Evolutionary conservation across 2,113 vertebrate species (phyloP).

Genomic region (Thymallus thymallus): DNA sequence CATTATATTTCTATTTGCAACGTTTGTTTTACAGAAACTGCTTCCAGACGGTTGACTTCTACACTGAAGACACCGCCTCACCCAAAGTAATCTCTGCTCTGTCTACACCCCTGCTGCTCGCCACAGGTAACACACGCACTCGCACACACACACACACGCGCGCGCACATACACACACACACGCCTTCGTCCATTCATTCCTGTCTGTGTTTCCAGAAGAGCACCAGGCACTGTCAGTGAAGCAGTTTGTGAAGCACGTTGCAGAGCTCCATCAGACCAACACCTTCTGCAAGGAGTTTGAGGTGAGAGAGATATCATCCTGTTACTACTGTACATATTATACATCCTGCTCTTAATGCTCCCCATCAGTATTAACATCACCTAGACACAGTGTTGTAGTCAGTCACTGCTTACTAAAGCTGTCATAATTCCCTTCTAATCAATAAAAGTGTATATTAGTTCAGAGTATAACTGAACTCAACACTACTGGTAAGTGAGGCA

Average conservation of each 20-base stretch:
- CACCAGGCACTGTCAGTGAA: conserved; percentile 91
- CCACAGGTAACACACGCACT: conserved; percentile 78
- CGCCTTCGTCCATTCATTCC: not conserved
- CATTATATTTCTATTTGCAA: not conserved
- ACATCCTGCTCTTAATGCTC: conserved; percentile 49
- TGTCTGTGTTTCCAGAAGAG: conserved; percentile 77
- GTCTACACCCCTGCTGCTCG: conserved; percentile 85
- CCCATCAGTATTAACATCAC: conserved; percentile 58
- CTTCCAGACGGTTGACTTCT: conserved; percentile 94
- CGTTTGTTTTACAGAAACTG: conserved; percentile 81
- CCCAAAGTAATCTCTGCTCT: conserved; percentile 87
- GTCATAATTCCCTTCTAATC: too few species aligned
- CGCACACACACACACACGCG: not conserved
- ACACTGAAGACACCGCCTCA: conserved; percentile 90
- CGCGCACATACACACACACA: conserved; percentile 17
- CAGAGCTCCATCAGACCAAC: conserved; percentile 89
- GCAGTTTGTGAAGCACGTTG: conserved; percentile 93
- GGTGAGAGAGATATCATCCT: conserved; percentile 70
- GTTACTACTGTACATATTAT: too few species aligned
- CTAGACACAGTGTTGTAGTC: not conserved
- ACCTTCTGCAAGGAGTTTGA: conserved; percentile 96
- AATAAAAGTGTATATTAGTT: too few species aligned
- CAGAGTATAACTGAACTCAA: too few species aligned
- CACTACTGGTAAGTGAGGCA: too few species aligned
- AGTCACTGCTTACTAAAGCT: too few species aligned